Evolutionary conservation across 2,797 vertebrate species (phyloP), one percentile per base, ranked within the genome.

Genomic region (Tolypeutes matacus): DNA sequence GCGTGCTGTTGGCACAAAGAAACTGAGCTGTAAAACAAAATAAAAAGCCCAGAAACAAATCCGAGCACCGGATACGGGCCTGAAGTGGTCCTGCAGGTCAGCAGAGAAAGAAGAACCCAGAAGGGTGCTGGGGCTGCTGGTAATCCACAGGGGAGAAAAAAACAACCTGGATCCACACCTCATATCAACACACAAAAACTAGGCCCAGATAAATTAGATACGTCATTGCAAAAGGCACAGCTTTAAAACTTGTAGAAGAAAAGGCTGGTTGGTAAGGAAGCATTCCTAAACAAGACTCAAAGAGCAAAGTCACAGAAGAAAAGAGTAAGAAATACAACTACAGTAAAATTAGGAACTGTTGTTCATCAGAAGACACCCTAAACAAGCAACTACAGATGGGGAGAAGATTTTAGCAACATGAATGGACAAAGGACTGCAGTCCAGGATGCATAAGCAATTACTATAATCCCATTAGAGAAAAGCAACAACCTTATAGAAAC

Each of bases 61-160:
- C 51, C 46, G 9, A 2, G 7, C 42, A 18, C 8, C 0, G 14
- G 15, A n/a, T 3, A 7, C 3, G 25, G 20, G 56, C 31, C 13
- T 2, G 13, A 12, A 34, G 56, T 10, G 10, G 34, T 72, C 2
- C 60, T 64, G 36, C 10, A 0, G 65, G 36, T 23, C 49, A 7
- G 51, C 1, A 15, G 62, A 25, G 53, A 36, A 36, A 72, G 36
- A n/a, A 46, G 36, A 14, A 4, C 27, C 4, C 34, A 9, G 46
- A 49, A 49, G 4, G 46, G 3, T 25, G 1, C 23, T 7, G 6
- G 58, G 20, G 12, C 65, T 46, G 8, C 42, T 29, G 15, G 13
- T 77, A 36, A n/a, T 62, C 80, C 29, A 8, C 0, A 39, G 36
- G 81, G 86, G 2, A 4, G 46, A 6, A 34, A 29, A 75, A 18